A percentile compares a stretch with the other conserved stretches of the same genome.
Evolutionary conservation across 92 coral and sea anemone species (phyloP).

Genomic region (Actinernus sp.): DNA sequence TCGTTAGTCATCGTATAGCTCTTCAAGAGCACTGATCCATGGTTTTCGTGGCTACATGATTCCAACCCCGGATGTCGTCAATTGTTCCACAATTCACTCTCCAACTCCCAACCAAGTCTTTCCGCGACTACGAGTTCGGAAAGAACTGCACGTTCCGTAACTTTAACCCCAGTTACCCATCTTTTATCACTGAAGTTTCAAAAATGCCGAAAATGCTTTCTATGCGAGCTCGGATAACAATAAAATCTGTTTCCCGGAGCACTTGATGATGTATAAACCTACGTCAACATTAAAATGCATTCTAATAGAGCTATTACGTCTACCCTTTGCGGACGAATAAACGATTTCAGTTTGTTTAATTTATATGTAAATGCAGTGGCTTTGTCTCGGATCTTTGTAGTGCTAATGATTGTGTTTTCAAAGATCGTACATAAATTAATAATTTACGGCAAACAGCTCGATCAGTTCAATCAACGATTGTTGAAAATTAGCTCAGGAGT

Average conservation of each 20-base stretch:
- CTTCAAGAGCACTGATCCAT: neutral
- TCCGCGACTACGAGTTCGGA: no score
- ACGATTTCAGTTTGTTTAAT: slow-evolving; percentile 16
- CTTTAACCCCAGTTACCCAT: no score
- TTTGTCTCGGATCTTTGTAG: neutral
- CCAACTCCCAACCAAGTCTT: neutral
- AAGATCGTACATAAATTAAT: slow-evolving; percentile 19
- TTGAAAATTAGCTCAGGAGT: no score
- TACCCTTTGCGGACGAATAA: slow-evolving; percentile 4
- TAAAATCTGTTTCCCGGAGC: no score
- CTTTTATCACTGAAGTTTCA: neutral
- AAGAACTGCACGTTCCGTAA: no score
- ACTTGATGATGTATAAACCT: no score
- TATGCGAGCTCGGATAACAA: no score
- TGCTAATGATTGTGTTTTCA: neutral
- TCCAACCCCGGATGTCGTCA: neutral
- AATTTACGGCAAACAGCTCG: neutral
- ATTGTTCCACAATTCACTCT: slow-evolving; percentile 6
- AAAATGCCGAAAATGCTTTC: neutral
- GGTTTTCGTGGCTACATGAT: neutral
- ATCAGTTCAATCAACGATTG: neutral
- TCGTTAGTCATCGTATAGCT: slow-evolving; percentile 18
- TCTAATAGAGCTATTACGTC: neutral
- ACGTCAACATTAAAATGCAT: no score
- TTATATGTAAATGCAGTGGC: slow-evolving; percentile 22